Evolutionary conservation across 2,113 vertebrate genomes (phyloP).

Genomic region (Bubo bubo): DNA sequence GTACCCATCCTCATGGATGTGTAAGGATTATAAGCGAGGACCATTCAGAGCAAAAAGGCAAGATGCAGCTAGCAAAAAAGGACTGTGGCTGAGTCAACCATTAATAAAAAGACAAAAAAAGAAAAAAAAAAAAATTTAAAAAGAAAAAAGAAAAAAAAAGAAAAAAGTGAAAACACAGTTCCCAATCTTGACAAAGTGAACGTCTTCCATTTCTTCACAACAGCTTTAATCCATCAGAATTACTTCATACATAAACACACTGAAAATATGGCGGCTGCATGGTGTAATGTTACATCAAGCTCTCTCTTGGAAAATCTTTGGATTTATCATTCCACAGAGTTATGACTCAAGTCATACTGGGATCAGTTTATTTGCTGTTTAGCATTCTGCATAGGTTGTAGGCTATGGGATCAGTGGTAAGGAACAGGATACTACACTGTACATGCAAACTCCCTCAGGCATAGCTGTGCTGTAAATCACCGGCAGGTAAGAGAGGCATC

Average conservation of each 20-base stretch:
- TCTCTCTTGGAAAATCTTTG: background rate
- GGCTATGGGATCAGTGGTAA: background rate
- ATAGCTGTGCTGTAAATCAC: background rate
- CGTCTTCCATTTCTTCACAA: background rate
- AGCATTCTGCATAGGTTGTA: background rate
- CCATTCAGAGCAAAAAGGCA: background rate
- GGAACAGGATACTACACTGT: background rate
- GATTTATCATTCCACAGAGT: background rate
- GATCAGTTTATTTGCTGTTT: background rate
- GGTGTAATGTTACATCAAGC: background rate
- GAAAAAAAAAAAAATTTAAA: background rate
- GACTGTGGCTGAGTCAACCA: background rate
- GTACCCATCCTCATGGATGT: background rate
- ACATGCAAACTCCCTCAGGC: background rate
- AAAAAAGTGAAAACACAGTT: background rate
- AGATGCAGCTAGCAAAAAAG: background rate
- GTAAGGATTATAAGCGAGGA: background rate
- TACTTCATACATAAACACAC: background rate
- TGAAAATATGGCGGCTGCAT: background rate
- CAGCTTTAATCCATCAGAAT: background rate
- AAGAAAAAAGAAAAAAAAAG: background rate
- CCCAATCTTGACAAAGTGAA: background rate
- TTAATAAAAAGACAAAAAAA: background rate
- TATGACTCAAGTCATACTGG: background rate
- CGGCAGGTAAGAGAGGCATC: background rate